Base-by-base conservation (phyloP, 2,888 invertebrate species). In the Drosophila neotestacea region DNA sequence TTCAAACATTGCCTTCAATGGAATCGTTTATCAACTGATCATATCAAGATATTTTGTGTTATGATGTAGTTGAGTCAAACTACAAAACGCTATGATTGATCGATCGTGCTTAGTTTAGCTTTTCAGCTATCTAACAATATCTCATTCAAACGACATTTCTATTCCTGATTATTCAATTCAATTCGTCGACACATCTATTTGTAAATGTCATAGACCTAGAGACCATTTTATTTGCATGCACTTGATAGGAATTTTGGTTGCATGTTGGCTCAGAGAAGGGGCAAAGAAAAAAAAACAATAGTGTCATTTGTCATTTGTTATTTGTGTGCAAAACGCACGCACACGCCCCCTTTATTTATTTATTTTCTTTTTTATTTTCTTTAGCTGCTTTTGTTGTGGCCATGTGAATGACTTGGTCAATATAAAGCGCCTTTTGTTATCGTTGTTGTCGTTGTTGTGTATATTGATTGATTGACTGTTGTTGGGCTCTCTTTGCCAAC, bases 381-480 rank as follows among this genome's bases (percentile, higher is more conserved):
- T 28, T 46, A 50, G 64, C 42, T 32, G 39, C 13, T 44, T 64
- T 71, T 66, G 44, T 51, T 62, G 32, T 60, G 47, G 44, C 59
- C 44, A 59, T 62, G 67, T 77, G 81, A 80, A 80, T 65, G 81
- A 80, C 76, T 79, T 61, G 59, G 62, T 70, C 59, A 62, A 66
- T 52, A 62, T 36, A 34, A 76, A 62, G 62, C 30, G 41, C 13
- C 56, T 54, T 65, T 68, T 78, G 51, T 47, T 60, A 59, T 39
- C 32, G 46, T 55, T 54, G 54, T 30, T 55, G 41, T 62, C 51
- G 36, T 32, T 32, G 32, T 32, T 32, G 32, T 32, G 9, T 2
- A 32, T 32, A 47, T 54, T 54, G 11, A 44, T 54, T 34, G 56
- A 56, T 46, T 56, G 56, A 74, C 68, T 68, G 79, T 73, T 51